Evolutionary conservation across 1,140 invertebrate genomes (phyloP).

Genomic region (Dolichoris vasculosae): DNA sequence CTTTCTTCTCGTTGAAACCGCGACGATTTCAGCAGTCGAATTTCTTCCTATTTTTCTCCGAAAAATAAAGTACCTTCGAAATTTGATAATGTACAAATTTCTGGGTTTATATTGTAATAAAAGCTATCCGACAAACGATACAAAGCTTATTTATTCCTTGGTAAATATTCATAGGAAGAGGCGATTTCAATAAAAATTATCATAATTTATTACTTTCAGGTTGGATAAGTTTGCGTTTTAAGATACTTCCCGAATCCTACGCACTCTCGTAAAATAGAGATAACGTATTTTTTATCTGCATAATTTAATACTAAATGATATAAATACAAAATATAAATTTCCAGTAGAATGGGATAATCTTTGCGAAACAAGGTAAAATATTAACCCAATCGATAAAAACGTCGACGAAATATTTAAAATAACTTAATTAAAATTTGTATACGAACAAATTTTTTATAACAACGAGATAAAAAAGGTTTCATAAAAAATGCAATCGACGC

Average conservation of each 20-base stretch:
- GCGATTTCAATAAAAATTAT: conserved; percentile 20
- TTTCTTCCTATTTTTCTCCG: not conserved
- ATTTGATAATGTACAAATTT: not conserved
- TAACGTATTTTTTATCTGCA: conserved; percentile 54
- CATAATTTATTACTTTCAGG: conserved; percentile 21
- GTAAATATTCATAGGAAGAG: conserved; percentile 23
- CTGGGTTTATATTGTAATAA: not conserved
- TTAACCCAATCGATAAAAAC: not conserved
- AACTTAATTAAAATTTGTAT: too few relatives aligned
- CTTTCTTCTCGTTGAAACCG: not conserved
- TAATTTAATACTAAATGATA: conserved; percentile 12
- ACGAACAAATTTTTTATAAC: too few relatives aligned
- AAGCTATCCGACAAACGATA: not conserved
- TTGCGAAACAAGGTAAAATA: not conserved
- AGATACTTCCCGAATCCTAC: conserved; percentile 26
- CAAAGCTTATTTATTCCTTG: not conserved
- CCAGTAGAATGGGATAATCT: not conserved
- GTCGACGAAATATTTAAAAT: not conserved
- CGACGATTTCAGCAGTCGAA: not conserved
- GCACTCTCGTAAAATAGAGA: conserved; percentile 25
- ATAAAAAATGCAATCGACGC: not conserved
- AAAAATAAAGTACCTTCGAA: not conserved
- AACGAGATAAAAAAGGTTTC: not conserved
- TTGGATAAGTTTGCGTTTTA: conserved; percentile 6
- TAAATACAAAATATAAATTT: conserved; percentile 4